Conservation (phyloP, 2,888 invertebrate species). For the Sinelater perroti region DNA sequence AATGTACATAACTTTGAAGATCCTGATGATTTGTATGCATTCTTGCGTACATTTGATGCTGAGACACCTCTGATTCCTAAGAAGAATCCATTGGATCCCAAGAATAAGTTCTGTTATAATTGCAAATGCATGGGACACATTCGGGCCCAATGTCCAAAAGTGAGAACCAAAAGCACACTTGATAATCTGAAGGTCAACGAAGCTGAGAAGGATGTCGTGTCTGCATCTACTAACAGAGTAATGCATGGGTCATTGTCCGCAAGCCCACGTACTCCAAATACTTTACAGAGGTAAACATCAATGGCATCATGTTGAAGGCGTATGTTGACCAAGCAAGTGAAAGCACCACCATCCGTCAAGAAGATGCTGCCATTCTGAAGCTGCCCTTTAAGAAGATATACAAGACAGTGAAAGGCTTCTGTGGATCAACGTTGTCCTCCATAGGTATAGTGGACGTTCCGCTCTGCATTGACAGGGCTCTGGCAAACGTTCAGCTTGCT, state of each 20-base stretch:
- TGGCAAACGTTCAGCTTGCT: conserved; percentile 35
- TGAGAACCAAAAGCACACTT: not conserved
- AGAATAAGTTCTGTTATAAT: conserved; percentile 1
- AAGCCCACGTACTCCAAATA: conserved; percentile 24
- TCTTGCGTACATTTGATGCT: conserved; percentile 15
- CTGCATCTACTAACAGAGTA: not conserved
- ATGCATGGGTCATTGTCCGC: conserved; percentile 8
- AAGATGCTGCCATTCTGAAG: conserved; percentile 34
- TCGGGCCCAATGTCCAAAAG: not conserved
- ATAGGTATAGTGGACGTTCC: conserved; percentile 38
- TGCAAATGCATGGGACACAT: not conserved
- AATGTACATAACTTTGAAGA: conserved; percentile 26
- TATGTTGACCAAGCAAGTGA: conserved; percentile 39
- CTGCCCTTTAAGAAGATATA: conserved; percentile 37
- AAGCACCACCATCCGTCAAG: conserved; percentile 41
- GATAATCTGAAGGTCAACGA: not conserved
- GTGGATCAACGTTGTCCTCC: conserved; percentile 34
- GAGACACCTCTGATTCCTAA: not conserved
- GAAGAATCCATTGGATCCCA: not conserved
- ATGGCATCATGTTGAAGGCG: conserved; percentile 34
- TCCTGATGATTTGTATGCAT: conserved; percentile 28
- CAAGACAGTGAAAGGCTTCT: conserved; percentile 39
- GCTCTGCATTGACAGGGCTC: conserved; percentile 39
- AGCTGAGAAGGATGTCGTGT: not conserved
- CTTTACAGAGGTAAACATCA: conserved; percentile 36